These are phyloP conservation scores for Halisarca cf. caerulea DNA, from an alignment of 37 sponge, comb jelly and placozoan species.

Conservation along the genomic window DNA sequence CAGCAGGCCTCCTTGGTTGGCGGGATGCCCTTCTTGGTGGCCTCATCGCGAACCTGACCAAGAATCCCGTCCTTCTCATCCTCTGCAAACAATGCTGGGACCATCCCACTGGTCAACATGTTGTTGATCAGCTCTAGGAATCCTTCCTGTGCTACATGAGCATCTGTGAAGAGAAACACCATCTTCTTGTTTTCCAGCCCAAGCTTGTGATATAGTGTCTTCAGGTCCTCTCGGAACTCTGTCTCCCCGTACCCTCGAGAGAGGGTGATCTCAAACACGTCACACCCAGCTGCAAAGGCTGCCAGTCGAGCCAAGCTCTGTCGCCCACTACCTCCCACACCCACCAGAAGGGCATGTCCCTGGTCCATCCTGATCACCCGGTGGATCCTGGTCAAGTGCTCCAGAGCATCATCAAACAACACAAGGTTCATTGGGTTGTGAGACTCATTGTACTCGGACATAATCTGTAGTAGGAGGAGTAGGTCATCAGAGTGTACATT, in stretches of 20 bases:
- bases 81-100: constrained; percentile 96
- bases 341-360: constrained; percentile 96
- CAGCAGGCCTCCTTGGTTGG: constrained; percentile 94
- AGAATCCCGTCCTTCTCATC: constrained; percentile 95
- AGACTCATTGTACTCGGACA: constrained; percentile 93
- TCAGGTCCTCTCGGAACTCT: constrained; percentile 97
- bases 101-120: constrained; percentile 99
- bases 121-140: constrained; percentile 98
- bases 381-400: constrained; percentile 94
- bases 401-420: constrained; percentile 97
- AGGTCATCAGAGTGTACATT: not conserved
- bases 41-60: constrained; percentile 93
- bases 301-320: constrained; percentile 96
- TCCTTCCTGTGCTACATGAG: constrained; percentile 98
- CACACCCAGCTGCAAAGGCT: constrained; percentile 97
- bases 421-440: constrained; percentile 95
- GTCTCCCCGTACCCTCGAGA: constrained; percentile 97
- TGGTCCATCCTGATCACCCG: constrained; percentile 92
- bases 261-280: constrained; percentile 97
- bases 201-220: constrained; percentile 91
- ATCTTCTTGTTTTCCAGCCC: constrained; percentile 95
- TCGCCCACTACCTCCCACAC: constrained; percentile 96
- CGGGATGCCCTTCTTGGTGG: constrained; percentile 70
- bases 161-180: constrained; percentile 98
- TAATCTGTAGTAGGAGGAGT: constrained; percentile 55